These are phyloP conservation scores for Tychaedon coryphoeus DNA, from an alignment of 2,113 vertebrate species.

Conservation along the genomic window DNA sequence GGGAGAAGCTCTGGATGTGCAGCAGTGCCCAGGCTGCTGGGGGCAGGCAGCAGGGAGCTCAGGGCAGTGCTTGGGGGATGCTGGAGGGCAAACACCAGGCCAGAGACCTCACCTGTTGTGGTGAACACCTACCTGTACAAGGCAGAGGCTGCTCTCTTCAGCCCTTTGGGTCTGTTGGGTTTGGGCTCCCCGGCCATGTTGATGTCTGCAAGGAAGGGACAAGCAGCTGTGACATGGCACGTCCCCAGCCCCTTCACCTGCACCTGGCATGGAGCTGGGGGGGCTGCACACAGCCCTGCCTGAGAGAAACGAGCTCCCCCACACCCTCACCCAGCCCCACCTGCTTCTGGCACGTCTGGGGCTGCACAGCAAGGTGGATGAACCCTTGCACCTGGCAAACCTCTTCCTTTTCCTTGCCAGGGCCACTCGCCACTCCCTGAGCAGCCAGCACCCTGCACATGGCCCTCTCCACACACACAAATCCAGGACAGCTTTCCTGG, in stretches of 20 bases:
- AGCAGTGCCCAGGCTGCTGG: neutral
- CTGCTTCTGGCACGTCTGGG: fast-evolving
- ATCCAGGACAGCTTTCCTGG: neutral
- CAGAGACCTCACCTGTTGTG: fast-evolving
- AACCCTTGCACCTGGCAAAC: neutral
- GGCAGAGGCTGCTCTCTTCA: constrained; percentile 86
- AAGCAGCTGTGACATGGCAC: neutral
- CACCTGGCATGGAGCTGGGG: fast-evolving
- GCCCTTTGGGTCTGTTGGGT: constrained; percentile 85
- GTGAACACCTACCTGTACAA: constrained; percentile 84
- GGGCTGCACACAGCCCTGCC: neutral
- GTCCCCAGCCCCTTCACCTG: fast-evolving
- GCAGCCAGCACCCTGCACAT: fast-evolving
- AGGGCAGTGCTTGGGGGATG: fast-evolving
- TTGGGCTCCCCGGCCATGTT: constrained; percentile 96
- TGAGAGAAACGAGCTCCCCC: neutral
- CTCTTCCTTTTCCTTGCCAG: neutral
- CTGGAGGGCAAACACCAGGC: neutral
- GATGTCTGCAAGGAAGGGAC: constrained; percentile 79
- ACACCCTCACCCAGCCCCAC: neutral
- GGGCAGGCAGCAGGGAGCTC: neutral
- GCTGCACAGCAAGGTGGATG: neutral
- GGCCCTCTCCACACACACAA: neutral
- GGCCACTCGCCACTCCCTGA: neutral
- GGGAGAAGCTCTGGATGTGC: neutral